Conservation (phyloP, 2,888 invertebrate species). For the Alloscopus bannaensis region DNA sequence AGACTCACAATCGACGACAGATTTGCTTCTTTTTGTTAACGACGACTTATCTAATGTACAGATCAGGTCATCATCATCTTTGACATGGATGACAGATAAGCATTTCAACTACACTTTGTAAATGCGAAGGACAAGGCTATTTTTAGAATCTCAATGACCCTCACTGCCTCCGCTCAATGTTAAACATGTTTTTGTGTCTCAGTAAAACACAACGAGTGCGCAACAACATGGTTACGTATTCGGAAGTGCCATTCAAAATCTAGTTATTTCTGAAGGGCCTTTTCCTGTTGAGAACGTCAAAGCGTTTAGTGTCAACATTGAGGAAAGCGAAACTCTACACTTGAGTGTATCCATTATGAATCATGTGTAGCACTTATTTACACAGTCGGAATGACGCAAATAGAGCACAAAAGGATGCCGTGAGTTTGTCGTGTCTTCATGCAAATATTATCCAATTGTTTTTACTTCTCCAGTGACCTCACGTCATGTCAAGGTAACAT, state of each 20-base stretch:
- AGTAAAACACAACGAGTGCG: not conserved
- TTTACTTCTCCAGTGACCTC: not conserved
- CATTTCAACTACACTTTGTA: not conserved
- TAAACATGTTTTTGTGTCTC: not conserved
- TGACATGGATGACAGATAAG: not conserved
- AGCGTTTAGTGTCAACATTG: not conserved
- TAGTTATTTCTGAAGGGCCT: slow-evolving; percentile 33
- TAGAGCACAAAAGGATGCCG: not conserved
- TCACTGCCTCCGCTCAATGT: not conserved
- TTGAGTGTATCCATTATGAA: not conserved
- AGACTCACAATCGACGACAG: too few species aligned
- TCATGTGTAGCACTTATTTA: not conserved
- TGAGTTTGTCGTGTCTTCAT: too few species aligned
- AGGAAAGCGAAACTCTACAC: not conserved
- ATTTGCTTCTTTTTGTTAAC: not conserved
- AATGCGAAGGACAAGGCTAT: not conserved
- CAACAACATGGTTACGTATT: not conserved
- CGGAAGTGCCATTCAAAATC: slow-evolving; percentile 5
- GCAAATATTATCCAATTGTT: not conserved
- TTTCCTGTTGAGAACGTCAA: slow-evolving; percentile 12
- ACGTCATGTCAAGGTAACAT: not conserved
- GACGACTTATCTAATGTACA: not conserved
- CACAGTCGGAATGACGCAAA: not conserved
- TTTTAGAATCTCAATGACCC: too few species aligned
- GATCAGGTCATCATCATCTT: not conserved